Base-by-base conservation (phyloP, 2,888 invertebrate species). In the Trichogramma dendrolimi region DNA sequence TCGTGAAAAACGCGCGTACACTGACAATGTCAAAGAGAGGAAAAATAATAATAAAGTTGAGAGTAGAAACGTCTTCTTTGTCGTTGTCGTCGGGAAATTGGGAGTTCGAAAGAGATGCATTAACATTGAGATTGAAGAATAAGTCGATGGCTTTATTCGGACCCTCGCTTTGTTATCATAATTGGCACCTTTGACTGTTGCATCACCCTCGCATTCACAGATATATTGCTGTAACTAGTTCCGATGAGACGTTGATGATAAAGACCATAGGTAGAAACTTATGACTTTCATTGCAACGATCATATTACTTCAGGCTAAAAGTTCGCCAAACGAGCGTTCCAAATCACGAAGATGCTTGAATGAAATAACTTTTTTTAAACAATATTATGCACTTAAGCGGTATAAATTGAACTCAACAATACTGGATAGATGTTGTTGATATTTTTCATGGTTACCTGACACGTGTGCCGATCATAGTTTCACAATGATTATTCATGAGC, bases 141-240 rank as follows among this genome's bases (percentile, higher is more conserved):
- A 27, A 27, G 27, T 27, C 27, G 27, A 27, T 27, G 27, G 27
- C 38, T 14, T 7, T 5, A 6, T 38, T 38, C 6, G 14, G 5
- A 27, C 42, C 66, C 69, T 63, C 68, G 6, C 49, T 62, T 59
- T 59, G 62, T 62, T 39, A 55, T 58, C 46, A 39, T 62, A 62
- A 62, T 58, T 58, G 62, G 58, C 54, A 48, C 4, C 14, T 11
- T 38, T 40, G 38, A n/a, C 47, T 27, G 27, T 43, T 44, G 8
- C 46, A 48, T 41, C 38, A 51, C 10, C 46, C 56, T 27, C 38
- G 58, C 10, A n/a, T 49, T 14, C 14, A 49, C 49, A 49, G 49
- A 14, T 10, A n/a, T 42, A 6, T 8, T 11, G 49, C 14, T 38
- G 38, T n/a, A 14, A 7, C 6, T 7, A 51, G 51, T n/a, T 40